phyloP scores from a whole-genome alignment of 2,113 vertebrate genomes.

The Sceloporus tristichus region DNA sequence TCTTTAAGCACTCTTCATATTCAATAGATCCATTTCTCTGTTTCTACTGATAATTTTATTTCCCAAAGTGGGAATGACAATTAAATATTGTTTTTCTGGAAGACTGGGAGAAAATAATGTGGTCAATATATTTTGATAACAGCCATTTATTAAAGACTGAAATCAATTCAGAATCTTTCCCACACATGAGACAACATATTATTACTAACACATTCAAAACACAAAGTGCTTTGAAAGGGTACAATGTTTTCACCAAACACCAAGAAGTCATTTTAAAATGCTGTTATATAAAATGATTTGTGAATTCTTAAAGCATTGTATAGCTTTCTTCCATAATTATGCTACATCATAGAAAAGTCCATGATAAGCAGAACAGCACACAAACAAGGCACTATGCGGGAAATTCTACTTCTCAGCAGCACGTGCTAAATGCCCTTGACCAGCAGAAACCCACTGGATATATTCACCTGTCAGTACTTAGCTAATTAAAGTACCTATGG shows the following conservation, averaged over 20 bases:
- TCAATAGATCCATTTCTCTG: not conserved
- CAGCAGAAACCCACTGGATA: constrained; percentile 30
- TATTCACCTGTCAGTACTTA: constrained; percentile 6
- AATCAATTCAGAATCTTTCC: not conserved
- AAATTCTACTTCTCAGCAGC: not conserved
- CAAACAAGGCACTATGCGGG: not conserved
- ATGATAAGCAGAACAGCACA: not conserved
- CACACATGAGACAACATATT: not conserved
- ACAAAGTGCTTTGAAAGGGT: too few species aligned
- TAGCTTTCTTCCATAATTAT: not conserved
- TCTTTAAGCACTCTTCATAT: not conserved
- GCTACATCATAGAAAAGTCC: not conserved
- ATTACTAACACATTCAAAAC: not conserved
- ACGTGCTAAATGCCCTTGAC: constrained; percentile 20
- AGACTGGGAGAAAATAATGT: not conserved
- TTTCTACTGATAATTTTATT: not conserved
- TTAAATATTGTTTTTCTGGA: not conserved
- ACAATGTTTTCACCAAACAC: not conserved
- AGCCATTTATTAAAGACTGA: not conserved
- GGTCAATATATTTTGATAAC: not conserved
- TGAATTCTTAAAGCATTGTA: not conserved
- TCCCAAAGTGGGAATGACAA: not conserved
- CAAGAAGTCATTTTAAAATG: not conserved
- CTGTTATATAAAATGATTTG: not conserved
- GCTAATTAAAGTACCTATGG: constrained; percentile 58